phyloP scores from a whole-genome alignment of 2,113 vertebrate genomes.

The Neogobius melanostomus region DNA sequence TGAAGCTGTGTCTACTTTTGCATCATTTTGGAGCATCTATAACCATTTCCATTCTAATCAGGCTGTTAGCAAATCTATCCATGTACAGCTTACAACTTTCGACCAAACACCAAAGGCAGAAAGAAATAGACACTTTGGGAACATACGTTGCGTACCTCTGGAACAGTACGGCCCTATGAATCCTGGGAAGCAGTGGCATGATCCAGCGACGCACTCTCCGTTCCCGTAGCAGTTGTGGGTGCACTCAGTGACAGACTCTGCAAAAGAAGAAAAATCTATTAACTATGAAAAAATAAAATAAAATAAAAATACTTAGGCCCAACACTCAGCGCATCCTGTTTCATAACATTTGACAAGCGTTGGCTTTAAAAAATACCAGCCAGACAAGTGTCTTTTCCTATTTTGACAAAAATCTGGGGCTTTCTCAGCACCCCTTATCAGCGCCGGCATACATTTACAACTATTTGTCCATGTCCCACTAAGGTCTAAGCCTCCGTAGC shows the following conservation, averaged over 20 bases:
- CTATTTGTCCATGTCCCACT: constrained; percentile 61
- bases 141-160: constrained; percentile 81
- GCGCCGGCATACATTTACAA: constrained; percentile 55
- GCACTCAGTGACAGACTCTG: constrained; percentile 96
- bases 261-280: constrained; percentile 31
- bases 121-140: no score
- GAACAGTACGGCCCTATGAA: constrained; percentile 97
- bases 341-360: constrained; percentile 38
- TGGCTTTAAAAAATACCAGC: constrained; percentile 20
- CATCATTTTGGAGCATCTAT: no score
- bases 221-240: constrained; percentile 97
- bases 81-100: no score
- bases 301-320: constrained; percentile 44
- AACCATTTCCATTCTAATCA: no score
- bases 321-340: constrained; percentile 25
- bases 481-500: constrained; percentile 68
- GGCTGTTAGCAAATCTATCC: no score
- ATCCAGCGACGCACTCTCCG: constrained; percentile 94
- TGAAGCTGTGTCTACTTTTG: no score
- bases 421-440: constrained; percentile 49
- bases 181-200: constrained; percentile 96
- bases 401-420: constrained; percentile 8
- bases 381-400: constrained; percentile 11
- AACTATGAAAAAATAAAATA: constrained; percentile 4
- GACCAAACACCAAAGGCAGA: no score